Base-by-base conservation (phyloP, 2,797 vertebrate genomes). In the Enteromius radiatus region DNA sequence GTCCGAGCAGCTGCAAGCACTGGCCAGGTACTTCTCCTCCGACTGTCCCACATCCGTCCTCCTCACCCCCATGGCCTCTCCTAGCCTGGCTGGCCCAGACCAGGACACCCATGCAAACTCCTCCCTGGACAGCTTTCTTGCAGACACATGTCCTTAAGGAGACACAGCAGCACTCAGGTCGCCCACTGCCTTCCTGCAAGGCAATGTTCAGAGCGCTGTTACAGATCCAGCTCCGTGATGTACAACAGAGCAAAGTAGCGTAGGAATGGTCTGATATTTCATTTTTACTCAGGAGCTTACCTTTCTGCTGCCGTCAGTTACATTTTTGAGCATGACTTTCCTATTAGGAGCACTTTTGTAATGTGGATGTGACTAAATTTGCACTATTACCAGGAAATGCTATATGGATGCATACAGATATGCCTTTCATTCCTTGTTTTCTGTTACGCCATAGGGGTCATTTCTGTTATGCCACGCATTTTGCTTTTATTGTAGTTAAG, bases 1-100 rank as follows among this genome's bases (percentile, higher is more conserved):
- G 85, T 95, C 94, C 0, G 96, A 97, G 82, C 96, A 97, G 85
- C 90, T 97, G 86, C 96, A 96, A 80, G 91, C 97, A 63, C 95
- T 98, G 19, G 91, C 96, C 86, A 97, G 96, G 88, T 94, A 96
- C 70, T 95, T 97, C 1, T 92, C 96, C 8, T 89, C 96, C 0
- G 96, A 97, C 84, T 93, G 95, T 83, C 91, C 94, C 0, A 92
- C 94, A 56, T 95, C 92, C 0, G 91, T 95, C 78, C 89, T 96
- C 54, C 88, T 95, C 76, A 93, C 90, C 0, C 94, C 95, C 77
- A 90, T 91, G 82, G 92, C 93, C 61, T 94, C 90, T 65, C 84
- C 90, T 41, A 73, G 86, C 83, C 75, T 80, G 36, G 65, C 38
- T 81, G 84, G 67, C 7, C 86, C 92, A 81, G 91, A 65, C 52